These are phyloP conservation scores for Trematomus bernacchii DNA, from an alignment of 2,797 vertebrate genomes.

Conservation along the genomic window DNA sequence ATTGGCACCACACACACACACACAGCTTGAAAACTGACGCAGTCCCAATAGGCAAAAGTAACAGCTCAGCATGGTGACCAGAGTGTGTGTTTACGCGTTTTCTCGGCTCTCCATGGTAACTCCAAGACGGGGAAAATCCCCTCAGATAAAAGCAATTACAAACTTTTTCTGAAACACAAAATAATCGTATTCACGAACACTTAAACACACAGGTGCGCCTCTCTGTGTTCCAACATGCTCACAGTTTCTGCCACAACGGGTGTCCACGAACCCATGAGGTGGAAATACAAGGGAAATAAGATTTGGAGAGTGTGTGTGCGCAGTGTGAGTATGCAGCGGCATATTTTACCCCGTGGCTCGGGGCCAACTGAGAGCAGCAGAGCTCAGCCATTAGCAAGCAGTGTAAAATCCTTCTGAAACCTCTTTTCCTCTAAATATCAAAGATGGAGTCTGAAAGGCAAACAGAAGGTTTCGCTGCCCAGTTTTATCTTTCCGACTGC, in stretches of 20 bases:
- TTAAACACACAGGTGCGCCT: slow-evolving; percentile 4
- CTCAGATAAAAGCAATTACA: slow-evolving; percentile 13
- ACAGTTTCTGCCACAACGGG: slow-evolving; percentile 29
- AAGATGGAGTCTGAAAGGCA: slow-evolving; percentile 55
- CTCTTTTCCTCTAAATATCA: slow-evolving; percentile 60
- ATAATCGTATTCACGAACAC: too few species aligned
- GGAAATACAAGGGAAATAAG: slow-evolving; percentile 53
- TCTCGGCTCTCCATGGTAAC: slow-evolving; percentile 20
- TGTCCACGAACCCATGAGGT: slow-evolving; percentile 33
- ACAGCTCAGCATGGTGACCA: slow-evolving; percentile 6
- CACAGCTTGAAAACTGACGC: slow-evolving; percentile 2
- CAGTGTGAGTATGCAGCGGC: background rate
- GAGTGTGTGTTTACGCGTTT: slow-evolving; percentile 10
- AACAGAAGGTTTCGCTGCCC: slow-evolving; percentile 46
- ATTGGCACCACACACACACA: slow-evolving; percentile 2
- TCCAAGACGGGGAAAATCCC: slow-evolving; percentile 28
- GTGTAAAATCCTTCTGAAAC: slow-evolving; percentile 64
- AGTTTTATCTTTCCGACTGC: slow-evolving; percentile 35
- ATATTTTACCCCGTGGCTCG: slow-evolving; percentile 32
- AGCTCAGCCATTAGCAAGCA: slow-evolving; percentile 57
- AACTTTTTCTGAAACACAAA: background rate
- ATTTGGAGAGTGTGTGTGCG: slow-evolving; percentile 36
- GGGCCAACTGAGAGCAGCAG: slow-evolving; percentile 45
- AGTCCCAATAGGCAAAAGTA: slow-evolving; percentile 15
- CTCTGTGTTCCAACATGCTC: slow-evolving; percentile 41